Evolutionary conservation across 2,888 invertebrate genomes (phyloP).

Genomic region (Eucera pruinosa): DNA sequence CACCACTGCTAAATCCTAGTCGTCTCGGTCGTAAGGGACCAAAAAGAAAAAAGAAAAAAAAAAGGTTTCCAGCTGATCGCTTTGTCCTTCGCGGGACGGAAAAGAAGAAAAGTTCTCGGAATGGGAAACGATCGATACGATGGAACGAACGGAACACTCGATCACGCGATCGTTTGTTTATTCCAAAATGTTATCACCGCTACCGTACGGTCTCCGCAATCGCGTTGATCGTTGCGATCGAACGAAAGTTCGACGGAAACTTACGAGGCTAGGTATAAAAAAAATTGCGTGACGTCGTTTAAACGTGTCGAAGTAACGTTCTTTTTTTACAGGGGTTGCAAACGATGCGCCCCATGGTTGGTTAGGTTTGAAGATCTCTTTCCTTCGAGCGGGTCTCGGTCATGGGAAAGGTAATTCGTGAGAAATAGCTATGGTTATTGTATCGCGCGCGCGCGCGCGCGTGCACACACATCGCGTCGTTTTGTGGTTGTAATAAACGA

Average conservation of each 20-base stretch:
- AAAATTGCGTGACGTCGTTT: conserved; percentile 23
- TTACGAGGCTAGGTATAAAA: conserved; percentile 17
- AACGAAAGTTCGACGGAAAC: background rate
- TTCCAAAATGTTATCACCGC: conserved; percentile 17
- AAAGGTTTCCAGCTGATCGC: conserved; percentile 13
- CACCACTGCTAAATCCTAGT: conserved; percentile 72
- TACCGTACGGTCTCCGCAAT: background rate
- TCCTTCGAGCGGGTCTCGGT: conserved; percentile 62
- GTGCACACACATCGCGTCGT: no score
- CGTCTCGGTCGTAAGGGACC: conserved; percentile 50
- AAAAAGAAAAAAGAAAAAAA: no score
- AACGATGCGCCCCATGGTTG: conserved; percentile 20
- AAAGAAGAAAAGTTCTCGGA: background rate
- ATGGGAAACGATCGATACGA: conserved; percentile 20
- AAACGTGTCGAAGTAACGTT: conserved; percentile 29
- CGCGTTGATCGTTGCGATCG: conserved; percentile 5
- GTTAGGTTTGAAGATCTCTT: conserved; percentile 55
- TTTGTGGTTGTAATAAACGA: conserved; percentile 1
- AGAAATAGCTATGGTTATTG: conserved; percentile 34
- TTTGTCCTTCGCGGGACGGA: conserved; percentile 1
- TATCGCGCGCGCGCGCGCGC: conserved; percentile 15
- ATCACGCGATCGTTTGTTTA: conserved; percentile 40
- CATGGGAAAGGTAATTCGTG: conserved; percentile 34
- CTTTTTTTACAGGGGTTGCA: conserved; percentile 42
- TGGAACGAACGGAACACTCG: conserved; percentile 1